phyloP scores from a whole-genome alignment of 2,797 vertebrate species.

The Alcedo atthis region DNA sequence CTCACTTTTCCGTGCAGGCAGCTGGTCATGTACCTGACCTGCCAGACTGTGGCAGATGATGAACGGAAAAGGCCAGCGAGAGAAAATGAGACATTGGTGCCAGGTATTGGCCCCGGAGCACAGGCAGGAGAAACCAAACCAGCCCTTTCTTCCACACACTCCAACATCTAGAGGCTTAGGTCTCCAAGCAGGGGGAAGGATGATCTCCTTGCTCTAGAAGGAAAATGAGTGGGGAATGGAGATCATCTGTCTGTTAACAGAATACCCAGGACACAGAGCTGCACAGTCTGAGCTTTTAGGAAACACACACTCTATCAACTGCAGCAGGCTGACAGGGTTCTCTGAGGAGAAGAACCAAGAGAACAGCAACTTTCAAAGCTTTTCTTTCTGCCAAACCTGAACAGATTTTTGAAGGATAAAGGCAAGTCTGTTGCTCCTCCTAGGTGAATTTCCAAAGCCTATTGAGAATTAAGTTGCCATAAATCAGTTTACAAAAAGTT shows the following conservation, averaged over 20 bases:
- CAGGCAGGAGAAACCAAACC: not conserved
- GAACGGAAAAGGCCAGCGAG: not conserved
- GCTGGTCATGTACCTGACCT: fast-evolving
- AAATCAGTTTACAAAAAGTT: not conserved
- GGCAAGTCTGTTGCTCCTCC: not conserved
- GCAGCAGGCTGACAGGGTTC: not conserved
- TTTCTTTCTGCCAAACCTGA: not conserved
- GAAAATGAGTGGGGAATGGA: fast-evolving
- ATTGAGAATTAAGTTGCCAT: not conserved
- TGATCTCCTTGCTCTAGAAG: not conserved
- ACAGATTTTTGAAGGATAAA: not conserved
- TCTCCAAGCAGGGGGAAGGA: fast-evolving
- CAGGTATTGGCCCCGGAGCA: not conserved
- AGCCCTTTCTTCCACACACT: not conserved
- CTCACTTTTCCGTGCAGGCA: not conserved
- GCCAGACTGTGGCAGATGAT: not conserved
- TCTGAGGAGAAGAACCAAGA: not conserved
- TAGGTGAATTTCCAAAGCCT: not conserved
- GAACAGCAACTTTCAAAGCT: not conserved
- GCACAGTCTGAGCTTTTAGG: not conserved
- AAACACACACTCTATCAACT: not conserved
- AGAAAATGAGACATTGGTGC: not conserved
- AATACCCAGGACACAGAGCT: not conserved
- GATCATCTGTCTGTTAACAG: not conserved
- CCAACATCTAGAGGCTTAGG: not conserved